Evolutionary conservation across 2,888 invertebrate species (phyloP), one percentile per base, ranked within the genome.

Genomic region (Plebejus melissa): DNA sequence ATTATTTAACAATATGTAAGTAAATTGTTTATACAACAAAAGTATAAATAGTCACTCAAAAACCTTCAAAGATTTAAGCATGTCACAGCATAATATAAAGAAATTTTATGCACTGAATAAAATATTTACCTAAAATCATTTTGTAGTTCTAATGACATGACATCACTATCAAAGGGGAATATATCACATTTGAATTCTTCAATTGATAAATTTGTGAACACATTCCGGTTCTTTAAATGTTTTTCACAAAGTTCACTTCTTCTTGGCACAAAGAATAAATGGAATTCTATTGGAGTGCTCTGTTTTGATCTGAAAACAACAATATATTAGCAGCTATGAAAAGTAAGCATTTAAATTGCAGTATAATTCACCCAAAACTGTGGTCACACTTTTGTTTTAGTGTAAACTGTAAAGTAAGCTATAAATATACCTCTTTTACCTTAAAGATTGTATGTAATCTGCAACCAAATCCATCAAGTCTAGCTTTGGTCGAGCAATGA

Each of bases 71-170:
- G 22, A 70, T 1, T 28, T 36, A 57, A 58, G 16, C 6, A 69
- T 32, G 2, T 32, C 2, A 32, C 2, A 54, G n/a, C 16, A 16
- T 13, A 13, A 16, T 13, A 13, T 54, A 9, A 9, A 46, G 46
- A 46, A 46, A 11, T 46, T 22, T 22, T 54, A 54, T 54, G 11
- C 4, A 54, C 1, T 54, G 54, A 54, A 54, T 4, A 16, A 54
- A 13, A 54, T 38, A 65, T 83, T 88, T 86, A 96, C 97, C 95
- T 95, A 82, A 96, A 98, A 32, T 97, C 96, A 82, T 95, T 94
- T 50, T 96, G 96, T 79, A 97, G 94, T 89, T 99, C 99, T 96
- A 99, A 96, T 0, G 99, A 98, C 82, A 99, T 95, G 11, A 99
- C 94, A 91, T 99, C 99, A 83, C 96, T 96, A 83, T 99, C 99